Conservation (phyloP, 2,888 invertebrate genomes). For the Acanthopleura granulata region DNA sequence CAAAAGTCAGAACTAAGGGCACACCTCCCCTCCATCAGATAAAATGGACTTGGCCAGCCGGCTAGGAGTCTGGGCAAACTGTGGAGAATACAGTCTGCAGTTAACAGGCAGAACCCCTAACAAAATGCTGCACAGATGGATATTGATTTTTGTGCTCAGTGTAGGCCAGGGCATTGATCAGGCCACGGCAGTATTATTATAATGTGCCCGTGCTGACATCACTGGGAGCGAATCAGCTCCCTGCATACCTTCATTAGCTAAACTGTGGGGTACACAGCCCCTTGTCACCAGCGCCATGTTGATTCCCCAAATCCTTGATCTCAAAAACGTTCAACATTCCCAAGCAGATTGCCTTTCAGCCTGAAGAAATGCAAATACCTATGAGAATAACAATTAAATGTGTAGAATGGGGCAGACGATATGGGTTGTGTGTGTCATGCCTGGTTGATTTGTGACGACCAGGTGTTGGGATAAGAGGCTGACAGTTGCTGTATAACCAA, state of each 20-base stretch:
- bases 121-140: constrained; percentile 21
- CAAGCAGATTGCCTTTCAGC: no score
- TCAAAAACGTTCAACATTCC: no score
- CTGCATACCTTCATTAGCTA: background rate
- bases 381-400: no score
- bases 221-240: background rate
- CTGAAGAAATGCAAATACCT: no score
- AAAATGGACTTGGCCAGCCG: background rate
- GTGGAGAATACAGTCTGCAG: background rate
- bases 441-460: no score
- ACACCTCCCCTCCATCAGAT: background rate
- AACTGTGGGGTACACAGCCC: background rate
- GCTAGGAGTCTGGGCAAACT: background rate
- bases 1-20: no score
- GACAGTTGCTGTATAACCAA: no score
- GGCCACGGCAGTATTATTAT: constrained; percentile 7
- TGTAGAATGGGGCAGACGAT: no score
- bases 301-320: background rate
- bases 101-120: background rate
- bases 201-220: constrained; percentile 2
- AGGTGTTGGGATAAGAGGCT: no score
- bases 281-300: background rate
- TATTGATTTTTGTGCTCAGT: constrained; percentile 22
- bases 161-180: background rate
- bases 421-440: no score